Evolutionary conservation across 2,888 invertebrate genomes (phyloP), one percentile per base, ranked within the genome.

Genomic region (Hedya salicella): DNA sequence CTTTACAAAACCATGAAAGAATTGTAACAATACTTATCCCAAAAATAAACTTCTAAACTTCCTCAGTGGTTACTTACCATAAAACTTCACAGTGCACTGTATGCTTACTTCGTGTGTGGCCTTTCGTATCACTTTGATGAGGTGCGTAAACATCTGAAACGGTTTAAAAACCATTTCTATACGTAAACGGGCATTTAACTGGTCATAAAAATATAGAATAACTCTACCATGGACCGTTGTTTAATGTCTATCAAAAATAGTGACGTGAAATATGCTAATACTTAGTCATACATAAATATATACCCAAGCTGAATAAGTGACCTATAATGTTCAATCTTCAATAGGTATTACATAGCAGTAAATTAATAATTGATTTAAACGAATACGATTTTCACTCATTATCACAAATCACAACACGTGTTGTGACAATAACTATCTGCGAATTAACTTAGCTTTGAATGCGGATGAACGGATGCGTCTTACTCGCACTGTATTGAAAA

Each of bases 171-270:
- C 61, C 66, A 61, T 66, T 60, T 19, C 61, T 66, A 36, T 21
- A 48, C 36, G 54, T 60, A 66, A 53, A 61, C 61, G 49, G 40
- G 54, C 54, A 36, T 66, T 66, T 66, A 66, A 66, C 66, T 32
- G 60, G 53, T 66, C 66, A 61, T 66, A 61, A 66, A 66, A 66
- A 61, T 66, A 66, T 61, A 42, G 48, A 54, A 54, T 60, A 60
- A 32, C 40, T 32, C 17, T 17, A 44, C 5, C 9, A 36, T 39
- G 14, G 39, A 30, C 39, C 39, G 16, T 40, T 39, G n/a, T 60
- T 16, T 9, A 36, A 5, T 36, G 8, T 9, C 36, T 36, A 9
- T 36, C 6, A 9, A 36, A 4, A 36, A 36, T 36, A 36, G 6
- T 36, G 36, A 11, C 36, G 11, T 36, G 9, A 25, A 25, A 3